Base-by-base conservation (phyloP, 1,140 invertebrate species). In the Zaprionus kolodkinae region DNA sequence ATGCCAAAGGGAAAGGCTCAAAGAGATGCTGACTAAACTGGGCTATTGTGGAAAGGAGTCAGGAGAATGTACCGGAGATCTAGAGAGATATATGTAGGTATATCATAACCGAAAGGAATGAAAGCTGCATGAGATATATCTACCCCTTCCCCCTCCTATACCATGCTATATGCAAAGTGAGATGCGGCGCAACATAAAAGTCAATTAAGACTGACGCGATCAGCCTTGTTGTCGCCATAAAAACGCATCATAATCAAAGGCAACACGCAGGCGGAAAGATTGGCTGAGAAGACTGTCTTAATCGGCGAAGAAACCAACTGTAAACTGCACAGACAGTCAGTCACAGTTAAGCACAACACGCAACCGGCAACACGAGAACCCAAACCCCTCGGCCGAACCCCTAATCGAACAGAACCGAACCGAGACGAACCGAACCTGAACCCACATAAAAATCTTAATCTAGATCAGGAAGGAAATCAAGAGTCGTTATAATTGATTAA, bases 401-500 rank as follows among this genome's bases (percentile, higher is more conserved):
- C 48, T 33, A 59, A 27, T n/a, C 33, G 52, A 72, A 55, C 55
- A 30, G 27, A 30, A 30, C 27, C 27, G 27, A 30, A 30, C 27
- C 21, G 21, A 21, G 2, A 1, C 30, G 27, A 63, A 13, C 61
- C 43, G 50, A 68, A 54, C 25, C 68, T 65, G 72, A 74, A 75
- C 72, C 67, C 72, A 76, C 69, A 72, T 83, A 71, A 74, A 87
- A 79, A 86, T 91, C 82, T 89, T 86, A 75, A 92, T 92, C 81
- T 89, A 91, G 91, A 92, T 92, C 91, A 91, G 91, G 91, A 92
- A 92, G 91, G 87, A 92, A 92, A 92, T 92, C 91, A 92, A 92
- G 87, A 92, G 91, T 92, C 91, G 91, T 92, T 92, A 92, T 92
- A 92, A 92, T 92, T 92, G 91, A 92, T 92, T 92, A 92, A 92